Evolutionary conservation across 1,140 invertebrate species (phyloP).

Genomic region (Melipona quadrifasciata): DNA sequence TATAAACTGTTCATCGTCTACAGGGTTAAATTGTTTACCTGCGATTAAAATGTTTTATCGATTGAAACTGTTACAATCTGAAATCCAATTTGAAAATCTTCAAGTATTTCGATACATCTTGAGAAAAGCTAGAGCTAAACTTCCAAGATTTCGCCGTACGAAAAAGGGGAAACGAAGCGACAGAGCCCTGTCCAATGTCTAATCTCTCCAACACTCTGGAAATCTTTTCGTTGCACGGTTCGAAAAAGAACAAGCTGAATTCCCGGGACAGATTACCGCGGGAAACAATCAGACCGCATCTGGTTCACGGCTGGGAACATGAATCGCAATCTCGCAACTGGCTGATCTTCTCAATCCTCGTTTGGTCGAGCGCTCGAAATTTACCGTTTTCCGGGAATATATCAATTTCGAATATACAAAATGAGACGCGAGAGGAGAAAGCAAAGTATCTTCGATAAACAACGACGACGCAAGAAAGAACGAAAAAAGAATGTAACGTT

Average conservation of each 20-base stretch:
- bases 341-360: constrained; percentile 9
- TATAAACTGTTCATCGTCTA: too few species aligned
- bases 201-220: background rate
- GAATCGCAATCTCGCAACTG: constrained; percentile 26
- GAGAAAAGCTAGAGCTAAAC: too few species aligned
- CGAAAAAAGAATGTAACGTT: background rate
- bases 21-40: too few species aligned
- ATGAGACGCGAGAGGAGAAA: background rate
- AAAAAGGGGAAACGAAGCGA: background rate
- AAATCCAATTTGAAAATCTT: background rate
- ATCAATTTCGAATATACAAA: background rate
- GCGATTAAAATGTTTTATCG: too few species aligned
- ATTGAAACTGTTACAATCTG: too few species aligned
- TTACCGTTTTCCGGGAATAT: background rate
- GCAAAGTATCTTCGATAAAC: too few species aligned
- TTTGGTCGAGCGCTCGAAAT: background rate
- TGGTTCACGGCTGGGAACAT: constrained; percentile 29
- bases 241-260: background rate
- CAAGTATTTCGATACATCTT: background rate
- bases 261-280: background rate
- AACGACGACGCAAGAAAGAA: too few species aligned
- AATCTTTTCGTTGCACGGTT: background rate
- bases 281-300: constrained; percentile 10
- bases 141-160: background rate
- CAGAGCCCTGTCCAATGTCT: background rate